Percentiles rank a stretch among this genome's conserved stretches.
Conservation (phyloP, 1,140 invertebrate genomes). For the Oreohelix idahoensis region DNA sequence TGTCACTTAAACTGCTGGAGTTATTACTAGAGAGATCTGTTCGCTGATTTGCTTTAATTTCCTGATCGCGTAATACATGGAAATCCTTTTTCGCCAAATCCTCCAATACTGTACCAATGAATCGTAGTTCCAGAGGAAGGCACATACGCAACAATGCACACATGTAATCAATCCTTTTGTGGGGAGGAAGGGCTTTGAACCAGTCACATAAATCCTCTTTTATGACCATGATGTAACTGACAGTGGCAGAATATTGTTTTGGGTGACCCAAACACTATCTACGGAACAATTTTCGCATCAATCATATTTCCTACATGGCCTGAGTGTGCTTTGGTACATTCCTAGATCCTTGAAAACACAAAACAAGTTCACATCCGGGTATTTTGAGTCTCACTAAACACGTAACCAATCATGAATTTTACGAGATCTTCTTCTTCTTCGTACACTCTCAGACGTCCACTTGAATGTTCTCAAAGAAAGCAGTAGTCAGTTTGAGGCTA, state of each 20-base stretch:
- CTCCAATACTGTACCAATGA: slow-evolving; percentile 91
- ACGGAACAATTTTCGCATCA: slow-evolving; percentile 5
- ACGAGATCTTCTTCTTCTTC: no score
- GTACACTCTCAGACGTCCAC: no score
- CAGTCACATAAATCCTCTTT: slow-evolving; percentile 83
- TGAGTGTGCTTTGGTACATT: no score
- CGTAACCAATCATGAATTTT: no score
- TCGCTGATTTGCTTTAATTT: slow-evolving; percentile 84
- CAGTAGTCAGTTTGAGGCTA: no score
- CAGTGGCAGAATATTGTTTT: neutral
- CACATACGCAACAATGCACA: slow-evolving; percentile 94
- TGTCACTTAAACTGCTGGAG: slow-evolving; percentile 75
- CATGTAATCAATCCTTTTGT: slow-evolving; percentile 94
- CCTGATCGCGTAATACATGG: slow-evolving; percentile 86
- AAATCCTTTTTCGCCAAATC: slow-evolving; percentile 92
- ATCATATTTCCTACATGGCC: slow-evolving; percentile 26
- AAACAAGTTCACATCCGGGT: slow-evolving; percentile 31
- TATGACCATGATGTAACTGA: slow-evolving; percentile 67
- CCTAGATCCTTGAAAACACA: slow-evolving; percentile 27
- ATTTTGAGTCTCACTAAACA: neutral
- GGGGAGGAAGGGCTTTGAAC: slow-evolving; percentile 94
- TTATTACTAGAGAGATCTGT: slow-evolving; percentile 76
- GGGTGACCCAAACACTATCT: neutral
- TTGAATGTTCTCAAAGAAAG: no score
- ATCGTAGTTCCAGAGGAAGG: slow-evolving; percentile 92